Evolutionary conservation across 2,113 vertebrate genomes (phyloP).

Genomic region (Cephalopterus ornatus): DNA sequence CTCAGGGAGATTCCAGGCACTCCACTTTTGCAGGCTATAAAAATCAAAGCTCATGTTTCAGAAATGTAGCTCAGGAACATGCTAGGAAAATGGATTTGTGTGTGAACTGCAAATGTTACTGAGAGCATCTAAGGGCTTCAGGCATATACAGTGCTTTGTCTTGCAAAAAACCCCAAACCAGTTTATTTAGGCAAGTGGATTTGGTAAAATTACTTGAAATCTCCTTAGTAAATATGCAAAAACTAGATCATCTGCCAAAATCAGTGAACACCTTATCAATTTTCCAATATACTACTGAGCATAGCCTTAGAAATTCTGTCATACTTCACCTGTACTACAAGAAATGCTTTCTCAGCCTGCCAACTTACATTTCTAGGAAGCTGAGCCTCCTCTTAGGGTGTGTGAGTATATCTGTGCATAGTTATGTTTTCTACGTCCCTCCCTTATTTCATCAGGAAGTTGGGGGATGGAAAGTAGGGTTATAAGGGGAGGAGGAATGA

Average conservation of each 20-base stretch:
- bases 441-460: not conserved
- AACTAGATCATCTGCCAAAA: not conserved
- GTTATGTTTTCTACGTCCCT: not conserved
- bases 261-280: not conserved
- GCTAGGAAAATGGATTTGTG: not conserved
- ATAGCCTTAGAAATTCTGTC: not conserved
- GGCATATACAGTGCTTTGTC: not conserved
- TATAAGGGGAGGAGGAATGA: not conserved
- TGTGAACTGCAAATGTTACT: not conserved
- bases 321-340: rapidly evolving
- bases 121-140: not conserved
- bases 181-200: not conserved
- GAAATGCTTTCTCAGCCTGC: not conserved
- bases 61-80: not conserved
- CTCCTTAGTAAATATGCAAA: not conserved
- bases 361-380: not conserved
- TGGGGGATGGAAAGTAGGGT: not conserved
- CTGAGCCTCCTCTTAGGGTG: not conserved
- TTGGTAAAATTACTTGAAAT: not conserved
- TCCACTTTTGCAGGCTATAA: not conserved
- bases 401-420: not conserved
- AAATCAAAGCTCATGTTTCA: not conserved
- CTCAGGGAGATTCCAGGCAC: not conserved
- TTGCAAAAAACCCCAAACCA: not conserved
- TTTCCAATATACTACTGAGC: not conserved